A percentile compares a stretch with the other conserved stretches of the same genome.
Conservation (phyloP, 2,113 vertebrate species). For the Glaucidium brasilianum region DNA sequence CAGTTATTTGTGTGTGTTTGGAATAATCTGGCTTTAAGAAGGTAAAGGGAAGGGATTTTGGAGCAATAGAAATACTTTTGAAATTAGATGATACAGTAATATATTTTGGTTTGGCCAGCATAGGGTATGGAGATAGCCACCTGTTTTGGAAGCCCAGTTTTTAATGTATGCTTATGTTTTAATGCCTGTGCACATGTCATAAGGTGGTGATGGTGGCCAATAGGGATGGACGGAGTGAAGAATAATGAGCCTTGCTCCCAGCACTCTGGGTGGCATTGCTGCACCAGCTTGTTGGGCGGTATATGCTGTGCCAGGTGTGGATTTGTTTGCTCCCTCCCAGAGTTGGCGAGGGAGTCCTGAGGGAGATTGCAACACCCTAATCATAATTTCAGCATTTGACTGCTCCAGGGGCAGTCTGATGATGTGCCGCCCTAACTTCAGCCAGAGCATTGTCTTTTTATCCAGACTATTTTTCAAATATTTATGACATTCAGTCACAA, state of each 20-base stretch:
- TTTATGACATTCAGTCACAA: not conserved
- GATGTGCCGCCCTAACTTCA: not conserved
- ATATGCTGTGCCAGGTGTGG: not conserved
- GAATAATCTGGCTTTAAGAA: not conserved
- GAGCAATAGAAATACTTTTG: not conserved
- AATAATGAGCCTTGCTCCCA: not conserved
- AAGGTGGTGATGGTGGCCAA: not conserved
- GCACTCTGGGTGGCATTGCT: not conserved
- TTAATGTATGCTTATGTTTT: not conserved
- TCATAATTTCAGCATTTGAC: not conserved
- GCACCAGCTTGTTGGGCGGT: fast-evolving
- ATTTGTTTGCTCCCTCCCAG: not conserved
- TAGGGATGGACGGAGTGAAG: not conserved
- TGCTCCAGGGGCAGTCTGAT: not conserved
- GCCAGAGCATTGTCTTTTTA: not conserved
- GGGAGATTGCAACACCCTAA: not conserved
- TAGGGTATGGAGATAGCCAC: too few species aligned
- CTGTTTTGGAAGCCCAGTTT: not conserved
- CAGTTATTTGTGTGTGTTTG: not conserved
- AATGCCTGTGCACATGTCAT: fast-evolving
- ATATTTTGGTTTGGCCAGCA: not conserved
- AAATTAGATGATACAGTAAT: not conserved
- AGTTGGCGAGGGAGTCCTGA: not conserved
- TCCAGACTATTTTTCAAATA: not conserved
- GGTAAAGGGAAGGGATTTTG: not conserved